phyloP scores from a whole-genome alignment of 2,797 vertebrate species.

The Chanos chanos region DNA sequence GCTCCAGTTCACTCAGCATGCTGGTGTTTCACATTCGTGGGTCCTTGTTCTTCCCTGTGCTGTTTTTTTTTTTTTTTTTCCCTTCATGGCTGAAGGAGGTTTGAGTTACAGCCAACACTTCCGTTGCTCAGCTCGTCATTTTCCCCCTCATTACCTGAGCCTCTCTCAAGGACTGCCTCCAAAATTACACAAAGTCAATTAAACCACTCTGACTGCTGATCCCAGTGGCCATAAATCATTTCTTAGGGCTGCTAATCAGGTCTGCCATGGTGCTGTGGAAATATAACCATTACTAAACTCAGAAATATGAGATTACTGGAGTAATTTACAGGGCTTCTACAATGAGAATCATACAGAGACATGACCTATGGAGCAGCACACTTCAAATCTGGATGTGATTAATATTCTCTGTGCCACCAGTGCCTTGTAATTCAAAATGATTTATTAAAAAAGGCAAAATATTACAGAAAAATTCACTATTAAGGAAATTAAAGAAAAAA shows the following conservation, averaged over 20 bases:
- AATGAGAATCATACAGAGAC: slow-evolving; percentile 48
- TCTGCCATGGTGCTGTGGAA: slow-evolving; percentile 36
- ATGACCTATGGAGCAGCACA: slow-evolving; percentile 52
- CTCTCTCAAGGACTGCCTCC: slow-evolving; percentile 68
- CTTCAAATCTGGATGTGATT: slow-evolving; percentile 59
- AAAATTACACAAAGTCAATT: slow-evolving; percentile 74
- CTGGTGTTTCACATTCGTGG: neutral
- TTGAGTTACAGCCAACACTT: slow-evolving; percentile 66
- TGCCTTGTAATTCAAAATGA: slow-evolving; percentile 32
- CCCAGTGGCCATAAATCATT: slow-evolving; percentile 74
- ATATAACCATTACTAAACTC: slow-evolving; percentile 35
- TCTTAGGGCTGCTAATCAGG: slow-evolving; percentile 66
- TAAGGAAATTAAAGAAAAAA: no score
- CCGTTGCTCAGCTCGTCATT: slow-evolving; percentile 61
- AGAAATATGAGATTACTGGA: slow-evolving; percentile 33
- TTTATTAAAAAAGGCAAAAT: no score
- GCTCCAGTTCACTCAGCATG: neutral
- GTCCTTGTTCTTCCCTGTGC: slow-evolving; percentile 1
- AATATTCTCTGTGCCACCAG: slow-evolving; percentile 35
- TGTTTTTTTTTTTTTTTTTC: slow-evolving; percentile 26
- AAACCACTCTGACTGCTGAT: slow-evolving; percentile 69
- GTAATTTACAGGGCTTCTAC: slow-evolving; percentile 62
- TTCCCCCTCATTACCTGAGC: slow-evolving; percentile 70
- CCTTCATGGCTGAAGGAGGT: slow-evolving; percentile 43
- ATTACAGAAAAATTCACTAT: no score